Evolutionary conservation across 2,113 vertebrate genomes (phyloP), one percentile per base, ranked within the genome.

Genomic region (Raja brachyura): DNA sequence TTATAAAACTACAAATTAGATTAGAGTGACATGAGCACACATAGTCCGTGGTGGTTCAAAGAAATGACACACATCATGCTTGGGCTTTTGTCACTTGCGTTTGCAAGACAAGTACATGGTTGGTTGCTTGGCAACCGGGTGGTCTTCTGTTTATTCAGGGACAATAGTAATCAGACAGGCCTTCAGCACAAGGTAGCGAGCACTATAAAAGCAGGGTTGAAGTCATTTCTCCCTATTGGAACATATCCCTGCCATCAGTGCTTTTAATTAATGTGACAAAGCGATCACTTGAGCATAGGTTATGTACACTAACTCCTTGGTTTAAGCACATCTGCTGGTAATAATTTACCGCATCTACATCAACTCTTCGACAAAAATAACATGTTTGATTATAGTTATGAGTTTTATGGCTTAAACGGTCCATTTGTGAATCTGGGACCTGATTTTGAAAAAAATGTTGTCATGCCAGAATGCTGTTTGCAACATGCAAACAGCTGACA

Each of bases 261-360:
- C 94, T 95, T 96, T 95, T 96, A 96, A 96, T 95, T 95, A 96
- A 95, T 0, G 14, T 95, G 94, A 90, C 94, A 95, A 95, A 95
- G 94, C 93, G 83, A 63, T 94, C 93, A 48, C 93, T 95, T 88
- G 83, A 88, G 83, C 83, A 88, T 63, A n/a, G 59, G 13, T 88
- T 66, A 59, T 63, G 83, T 88, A 88, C 59, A 63, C 83, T 88
- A 88, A 88, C 59, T 88, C 28, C 59, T 88, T 61, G 61, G 83
- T 63, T 86, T 88, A 88, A 88, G 83, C 83, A 63, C 83, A n/a
- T 88, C 83, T 88, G 83, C 13, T 18, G 8, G 83, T 88, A 63
- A 88, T 88, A 88, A 88, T 66, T 88, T 88, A 63, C 59, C 59
- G 39, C 83, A 86, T 86, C 28, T 86, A 86, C 83, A 88, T 88